A percentile compares a stretch with the other conserved stretches of the same genome.
These are phyloP conservation scores for Geotrypetes seraphini DNA, from an alignment of 2,797 vertebrate genomes.

Conservation along the genomic window DNA sequence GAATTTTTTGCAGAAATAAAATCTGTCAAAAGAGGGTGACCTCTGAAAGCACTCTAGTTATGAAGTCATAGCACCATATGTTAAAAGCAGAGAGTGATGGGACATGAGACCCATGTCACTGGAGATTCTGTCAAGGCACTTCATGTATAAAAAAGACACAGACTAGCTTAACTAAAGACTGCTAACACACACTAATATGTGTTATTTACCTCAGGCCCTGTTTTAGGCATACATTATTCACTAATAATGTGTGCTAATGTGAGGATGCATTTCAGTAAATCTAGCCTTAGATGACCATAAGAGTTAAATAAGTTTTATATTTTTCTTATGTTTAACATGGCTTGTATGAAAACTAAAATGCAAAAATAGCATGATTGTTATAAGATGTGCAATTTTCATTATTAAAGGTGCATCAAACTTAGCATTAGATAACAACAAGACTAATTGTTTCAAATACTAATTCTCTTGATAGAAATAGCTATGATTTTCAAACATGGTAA, in stretches of 20 bases:
- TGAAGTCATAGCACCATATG: slow-evolving; percentile 51
- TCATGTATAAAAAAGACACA: slow-evolving; percentile 54
- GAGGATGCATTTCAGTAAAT: no score
- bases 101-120: slow-evolving; percentile 33
- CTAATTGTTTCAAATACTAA: no score
- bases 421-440: no score
- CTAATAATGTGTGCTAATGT: no score
- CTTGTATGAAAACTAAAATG: slow-evolving; percentile 37
- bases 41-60: slow-evolving; percentile 37
- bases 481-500: slow-evolving; percentile 24
- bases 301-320: slow-evolving; percentile 24
- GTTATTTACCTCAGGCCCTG: no score
- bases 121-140: slow-evolving; percentile 60
- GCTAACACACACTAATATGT: no score
- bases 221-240: no score
- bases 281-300: slow-evolving; percentile 40
- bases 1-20: no score
- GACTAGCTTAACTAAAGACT: no score
- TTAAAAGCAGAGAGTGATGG: slow-evolving; percentile 34
- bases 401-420: not conserved
- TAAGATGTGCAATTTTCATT: slow-evolving; percentile 8
- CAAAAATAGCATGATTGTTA: slow-evolving; percentile 14
- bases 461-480: no score
- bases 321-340: slow-evolving; percentile 28
- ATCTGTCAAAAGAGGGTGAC: slow-evolving; percentile 16